phyloP scores from a whole-genome alignment of 2,797 vertebrate genomes.

The Gymnodraco acuticeps region DNA sequence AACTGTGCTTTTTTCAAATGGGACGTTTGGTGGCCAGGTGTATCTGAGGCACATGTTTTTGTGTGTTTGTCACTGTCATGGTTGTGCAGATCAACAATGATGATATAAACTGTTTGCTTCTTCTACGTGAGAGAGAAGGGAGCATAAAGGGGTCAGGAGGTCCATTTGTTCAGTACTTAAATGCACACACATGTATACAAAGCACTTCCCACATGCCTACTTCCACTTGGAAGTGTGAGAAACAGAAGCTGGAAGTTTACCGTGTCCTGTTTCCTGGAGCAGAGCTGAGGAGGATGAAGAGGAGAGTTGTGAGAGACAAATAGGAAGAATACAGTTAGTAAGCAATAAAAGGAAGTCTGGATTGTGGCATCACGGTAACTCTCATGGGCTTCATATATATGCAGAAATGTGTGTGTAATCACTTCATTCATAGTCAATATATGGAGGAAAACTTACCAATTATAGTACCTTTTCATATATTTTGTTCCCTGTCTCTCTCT shows the following conservation, averaged over 20 bases:
- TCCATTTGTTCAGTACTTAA: constrained; percentile 47
- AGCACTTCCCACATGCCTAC: constrained; percentile 68
- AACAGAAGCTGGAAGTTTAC: constrained; percentile 91
- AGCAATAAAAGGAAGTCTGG: constrained; percentile 42
- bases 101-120: constrained; percentile 60
- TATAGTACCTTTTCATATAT: neutral
- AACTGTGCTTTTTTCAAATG: constrained; percentile 32
- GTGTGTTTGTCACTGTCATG: neutral
- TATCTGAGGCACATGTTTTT: constrained; percentile 16
- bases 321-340: constrained; percentile 64
- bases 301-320: constrained; percentile 73
- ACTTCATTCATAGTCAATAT: neutral
- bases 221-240: constrained; percentile 88
- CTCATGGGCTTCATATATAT: neutral
- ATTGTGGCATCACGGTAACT: constrained; percentile 8
- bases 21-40: constrained; percentile 38
- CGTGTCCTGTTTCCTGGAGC: constrained; percentile 78
- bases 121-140: constrained; percentile 54
- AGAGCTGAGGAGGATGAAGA: constrained; percentile 84
- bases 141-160: constrained; percentile 49
- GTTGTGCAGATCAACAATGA: constrained; percentile 48
- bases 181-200: constrained; percentile 43
- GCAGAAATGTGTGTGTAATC: neutral
- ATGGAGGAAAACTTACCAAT: neutral
- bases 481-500: neutral